phyloP scores from a whole-genome alignment of 1,140 invertebrate genomes.

The Ooceraea biroi region DNA sequence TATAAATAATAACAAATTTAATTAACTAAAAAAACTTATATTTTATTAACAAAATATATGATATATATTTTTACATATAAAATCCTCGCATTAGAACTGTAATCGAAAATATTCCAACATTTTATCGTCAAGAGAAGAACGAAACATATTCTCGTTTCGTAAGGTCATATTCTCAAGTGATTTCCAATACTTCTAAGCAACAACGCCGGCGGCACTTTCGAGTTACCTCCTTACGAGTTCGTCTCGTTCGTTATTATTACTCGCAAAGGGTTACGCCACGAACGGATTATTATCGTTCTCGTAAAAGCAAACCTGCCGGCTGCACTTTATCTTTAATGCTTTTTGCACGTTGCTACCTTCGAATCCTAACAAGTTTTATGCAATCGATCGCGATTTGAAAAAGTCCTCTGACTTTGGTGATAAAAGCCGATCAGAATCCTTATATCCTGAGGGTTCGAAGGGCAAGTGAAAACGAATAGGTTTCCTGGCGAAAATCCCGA shows the following conservation, averaged over 20 bases:
- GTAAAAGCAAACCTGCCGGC: not conserved
- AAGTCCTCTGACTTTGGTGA: not conserved
- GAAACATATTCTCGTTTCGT: not conserved
- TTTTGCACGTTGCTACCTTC: constrained; percentile 4
- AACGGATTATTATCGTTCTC: constrained; percentile 35
- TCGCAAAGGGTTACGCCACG: not conserved
- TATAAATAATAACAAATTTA: too few relatives aligned
- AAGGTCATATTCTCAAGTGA: constrained; percentile 14
- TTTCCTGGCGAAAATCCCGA: constrained; percentile 11
- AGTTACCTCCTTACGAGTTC: constrained; percentile 8
- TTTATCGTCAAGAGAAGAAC: constrained; percentile 10
- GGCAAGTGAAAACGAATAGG: constrained; percentile 3
- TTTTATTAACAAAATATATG: too few relatives aligned
- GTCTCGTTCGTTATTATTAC: constrained; percentile 48
- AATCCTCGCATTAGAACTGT: too few relatives aligned
- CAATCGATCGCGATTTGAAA: not conserved
- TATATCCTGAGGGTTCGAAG: not conserved
- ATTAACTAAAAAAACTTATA: too few relatives aligned
- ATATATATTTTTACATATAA: too few relatives aligned
- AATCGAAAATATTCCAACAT: too few relatives aligned
- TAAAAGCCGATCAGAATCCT: not conserved
- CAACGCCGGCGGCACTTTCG: not conserved
- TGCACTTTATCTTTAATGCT: constrained; percentile 10
- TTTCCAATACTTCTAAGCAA: constrained; percentile 34
- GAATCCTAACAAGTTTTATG: constrained; percentile 5